Conservation (phyloP, 2,113 vertebrate species). For the Psilopogon haemacephalus region DNA sequence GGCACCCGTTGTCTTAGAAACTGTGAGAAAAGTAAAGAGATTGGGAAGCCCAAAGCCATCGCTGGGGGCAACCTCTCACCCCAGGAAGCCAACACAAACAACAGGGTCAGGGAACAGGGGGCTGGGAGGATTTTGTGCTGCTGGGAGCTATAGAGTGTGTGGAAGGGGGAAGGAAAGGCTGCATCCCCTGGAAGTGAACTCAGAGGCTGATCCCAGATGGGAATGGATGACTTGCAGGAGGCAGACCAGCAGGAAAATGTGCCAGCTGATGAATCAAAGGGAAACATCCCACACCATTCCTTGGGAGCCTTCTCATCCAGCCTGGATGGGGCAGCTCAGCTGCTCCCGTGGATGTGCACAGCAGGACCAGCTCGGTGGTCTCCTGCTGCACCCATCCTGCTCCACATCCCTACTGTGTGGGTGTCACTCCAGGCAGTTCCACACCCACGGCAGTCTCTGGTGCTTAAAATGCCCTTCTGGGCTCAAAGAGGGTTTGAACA, state of each 20-base stretch:
- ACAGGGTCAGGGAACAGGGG: background rate
- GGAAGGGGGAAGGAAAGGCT: background rate
- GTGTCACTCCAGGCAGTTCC: background rate
- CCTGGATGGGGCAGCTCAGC: background rate
- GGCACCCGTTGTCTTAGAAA: background rate
- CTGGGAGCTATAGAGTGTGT: background rate
- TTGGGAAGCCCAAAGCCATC: fast-evolving
- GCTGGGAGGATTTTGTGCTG: fast-evolving
- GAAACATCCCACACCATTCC: background rate
- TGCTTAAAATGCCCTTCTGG: background rate
- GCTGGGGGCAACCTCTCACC: background rate
- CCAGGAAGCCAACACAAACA: background rate
- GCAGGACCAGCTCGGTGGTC: background rate
- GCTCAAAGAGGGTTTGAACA: background rate
- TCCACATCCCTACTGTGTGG: background rate
- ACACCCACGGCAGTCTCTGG: background rate
- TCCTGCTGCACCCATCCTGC: background rate
- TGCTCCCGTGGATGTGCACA: background rate
- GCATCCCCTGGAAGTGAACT: background rate
- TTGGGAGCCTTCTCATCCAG: background rate
- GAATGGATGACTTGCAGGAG: background rate
- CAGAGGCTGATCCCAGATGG: fast-evolving
- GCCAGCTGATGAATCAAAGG: background rate
- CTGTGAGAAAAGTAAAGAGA: slow-evolving; percentile 23
- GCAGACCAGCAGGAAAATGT: background rate